phyloP scores from a whole-genome alignment of 2,113 vertebrate genomes.

The Pica pica region DNA sequence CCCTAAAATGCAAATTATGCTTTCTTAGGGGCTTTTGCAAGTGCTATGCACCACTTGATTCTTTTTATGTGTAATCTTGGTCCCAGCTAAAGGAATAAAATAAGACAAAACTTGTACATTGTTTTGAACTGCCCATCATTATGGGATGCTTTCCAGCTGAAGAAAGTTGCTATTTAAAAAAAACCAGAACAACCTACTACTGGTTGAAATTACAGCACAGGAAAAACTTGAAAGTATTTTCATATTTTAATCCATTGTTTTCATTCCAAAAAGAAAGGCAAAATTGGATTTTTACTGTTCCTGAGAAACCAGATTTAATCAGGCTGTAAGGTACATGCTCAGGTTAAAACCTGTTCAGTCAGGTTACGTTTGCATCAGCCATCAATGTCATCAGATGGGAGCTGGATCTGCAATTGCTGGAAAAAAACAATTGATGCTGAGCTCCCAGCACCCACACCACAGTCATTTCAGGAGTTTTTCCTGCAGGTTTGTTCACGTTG shows the following conservation, averaged over 20 bases:
- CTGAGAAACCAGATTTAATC: neutral
- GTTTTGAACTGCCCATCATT: neutral
- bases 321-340: neutral
- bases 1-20: neutral
- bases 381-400: neutral
- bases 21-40: neutral
- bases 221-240: neutral
- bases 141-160: neutral
- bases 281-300: neutral
- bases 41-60: neutral
- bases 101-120: neutral
- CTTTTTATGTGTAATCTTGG: neutral
- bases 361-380: neutral
- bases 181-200: neutral
- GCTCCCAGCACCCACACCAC: neutral
- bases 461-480: neutral
- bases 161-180: neutral
- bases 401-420: neutral
- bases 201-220: neutral
- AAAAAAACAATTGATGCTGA: neutral
- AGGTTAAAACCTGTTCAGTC: neutral
- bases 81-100: neutral
- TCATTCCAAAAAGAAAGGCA: neutral
- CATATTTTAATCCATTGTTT: neutral
- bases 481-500: neutral